Conservation (phyloP, 2,113 vertebrate genomes). For the Dicrurus megarhynchus region DNA sequence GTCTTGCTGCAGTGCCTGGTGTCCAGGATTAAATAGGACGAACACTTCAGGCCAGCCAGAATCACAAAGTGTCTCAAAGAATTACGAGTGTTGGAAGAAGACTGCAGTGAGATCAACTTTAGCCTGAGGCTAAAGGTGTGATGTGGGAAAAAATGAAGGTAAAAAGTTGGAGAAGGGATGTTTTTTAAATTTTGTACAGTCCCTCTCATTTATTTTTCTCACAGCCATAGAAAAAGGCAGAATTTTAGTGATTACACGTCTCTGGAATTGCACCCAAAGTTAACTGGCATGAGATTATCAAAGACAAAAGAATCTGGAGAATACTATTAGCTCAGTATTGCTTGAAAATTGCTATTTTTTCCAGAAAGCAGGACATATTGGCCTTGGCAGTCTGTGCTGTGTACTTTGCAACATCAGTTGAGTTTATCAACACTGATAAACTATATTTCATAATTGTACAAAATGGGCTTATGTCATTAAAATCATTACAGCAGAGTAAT, state of each 20-base stretch:
- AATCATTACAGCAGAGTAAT: neutral
- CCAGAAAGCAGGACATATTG: neutral
- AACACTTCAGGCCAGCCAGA: neutral
- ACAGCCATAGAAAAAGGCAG: neutral
- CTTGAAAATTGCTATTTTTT: neutral
- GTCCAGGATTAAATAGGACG: fast-evolving
- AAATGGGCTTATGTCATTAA: neutral
- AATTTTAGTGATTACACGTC: neutral
- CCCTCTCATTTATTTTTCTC: neutral
- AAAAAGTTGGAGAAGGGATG: neutral
- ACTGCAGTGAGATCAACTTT: neutral
- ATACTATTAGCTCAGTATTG: neutral
- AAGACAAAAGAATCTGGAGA: neutral
- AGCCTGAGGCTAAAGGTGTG: neutral
- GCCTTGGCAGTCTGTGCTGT: neutral
- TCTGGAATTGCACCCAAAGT: neutral
- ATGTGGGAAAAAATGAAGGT: neutral
- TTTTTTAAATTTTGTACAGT: neutral
- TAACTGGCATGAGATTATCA: neutral
- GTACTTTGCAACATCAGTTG: neutral
- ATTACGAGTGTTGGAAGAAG: neutral
- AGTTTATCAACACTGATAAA: constrained; percentile 3
- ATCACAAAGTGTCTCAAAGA: neutral
- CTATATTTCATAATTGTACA: neutral
- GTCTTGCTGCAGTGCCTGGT: neutral